Conservation (phyloP, 2,888 invertebrate species). For the Stramonita haemastoma region DNA sequence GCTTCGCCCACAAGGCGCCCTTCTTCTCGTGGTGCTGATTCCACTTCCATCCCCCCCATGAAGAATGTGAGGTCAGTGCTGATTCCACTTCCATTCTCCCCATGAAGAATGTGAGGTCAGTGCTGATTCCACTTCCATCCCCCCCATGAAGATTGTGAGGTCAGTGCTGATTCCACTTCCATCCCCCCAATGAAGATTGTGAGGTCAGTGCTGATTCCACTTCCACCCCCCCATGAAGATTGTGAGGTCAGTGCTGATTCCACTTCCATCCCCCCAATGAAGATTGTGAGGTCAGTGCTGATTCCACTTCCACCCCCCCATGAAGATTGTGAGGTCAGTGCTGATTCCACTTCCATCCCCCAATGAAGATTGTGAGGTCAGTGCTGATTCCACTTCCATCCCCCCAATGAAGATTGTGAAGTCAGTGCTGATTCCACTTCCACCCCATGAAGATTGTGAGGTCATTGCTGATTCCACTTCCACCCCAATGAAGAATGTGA, state of each 20-base stretch:
- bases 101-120: slow-evolving; percentile 74
- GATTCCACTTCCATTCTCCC: slow-evolving; percentile 44
- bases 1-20: slow-evolving; percentile 98
- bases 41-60: not conserved
- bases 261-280: not conserved
- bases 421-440: slow-evolving; percentile 84
- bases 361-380: too few relatives aligned
- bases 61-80: slow-evolving; percentile 84
- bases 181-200: too few relatives aligned
- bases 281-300: slow-evolving; percentile 84
- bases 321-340: slow-evolving; percentile 81
- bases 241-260: slow-evolving; percentile 84
- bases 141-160: too few relatives aligned
- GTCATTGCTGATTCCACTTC: slow-evolving; percentile 83
- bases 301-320: slow-evolving; percentile 37
- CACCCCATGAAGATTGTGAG: not conserved
- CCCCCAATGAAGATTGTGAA: too few relatives aligned
- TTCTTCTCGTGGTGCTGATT: slow-evolving; percentile 98
- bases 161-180: slow-evolving; percentile 84
- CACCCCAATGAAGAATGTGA: not conserved
- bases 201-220: slow-evolving; percentile 84
- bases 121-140: slow-evolving; percentile 83
- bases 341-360: slow-evolving; percentile 79
- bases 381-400: slow-evolving; percentile 84
- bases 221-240: not conserved